Evolutionary conservation across 2,888 invertebrate genomes (phyloP).

Genomic region (Aspidiotus destructor): DNA sequence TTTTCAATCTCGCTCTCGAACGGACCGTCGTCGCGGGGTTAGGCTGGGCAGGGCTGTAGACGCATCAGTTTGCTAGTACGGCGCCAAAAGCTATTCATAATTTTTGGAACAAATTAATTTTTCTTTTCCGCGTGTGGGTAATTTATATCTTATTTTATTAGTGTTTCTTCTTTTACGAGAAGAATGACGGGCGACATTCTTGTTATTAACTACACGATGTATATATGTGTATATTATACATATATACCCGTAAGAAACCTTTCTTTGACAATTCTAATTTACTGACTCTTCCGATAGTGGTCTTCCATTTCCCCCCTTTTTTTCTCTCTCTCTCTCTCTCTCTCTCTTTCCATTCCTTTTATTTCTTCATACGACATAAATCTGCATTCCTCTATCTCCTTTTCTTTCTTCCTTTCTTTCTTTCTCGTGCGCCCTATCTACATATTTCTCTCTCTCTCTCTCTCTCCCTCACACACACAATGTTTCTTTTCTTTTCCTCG

Average conservation of each 20-base stretch:
- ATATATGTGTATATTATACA: too few species aligned
- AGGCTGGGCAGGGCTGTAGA: constrained; percentile 4
- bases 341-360: too few species aligned
- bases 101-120: constrained; percentile 19
- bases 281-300: constrained; percentile 6
- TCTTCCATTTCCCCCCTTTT: too few species aligned
- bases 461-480: too few species aligned
- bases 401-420: too few species aligned
- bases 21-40: neutral
- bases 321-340: too few species aligned
- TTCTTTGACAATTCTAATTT: constrained; percentile 23
- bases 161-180: constrained; percentile 14
- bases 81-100: constrained; percentile 31
- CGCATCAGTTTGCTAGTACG: constrained; percentile 5
- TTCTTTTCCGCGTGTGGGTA: constrained; percentile 11
- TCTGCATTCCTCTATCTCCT: too few species aligned
- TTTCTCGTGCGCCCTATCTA: too few species aligned
- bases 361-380: too few species aligned
- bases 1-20: too few species aligned
- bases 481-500: too few species aligned
- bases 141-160: constrained; percentile 31
- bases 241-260: constrained; percentile 4
- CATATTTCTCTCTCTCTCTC: too few species aligned
- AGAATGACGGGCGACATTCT: constrained; percentile 25
- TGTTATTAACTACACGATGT: constrained; percentile 24